Evolutionary conservation across 1,140 invertebrate genomes (phyloP).

Genomic region (Babylonia areolata): DNA sequence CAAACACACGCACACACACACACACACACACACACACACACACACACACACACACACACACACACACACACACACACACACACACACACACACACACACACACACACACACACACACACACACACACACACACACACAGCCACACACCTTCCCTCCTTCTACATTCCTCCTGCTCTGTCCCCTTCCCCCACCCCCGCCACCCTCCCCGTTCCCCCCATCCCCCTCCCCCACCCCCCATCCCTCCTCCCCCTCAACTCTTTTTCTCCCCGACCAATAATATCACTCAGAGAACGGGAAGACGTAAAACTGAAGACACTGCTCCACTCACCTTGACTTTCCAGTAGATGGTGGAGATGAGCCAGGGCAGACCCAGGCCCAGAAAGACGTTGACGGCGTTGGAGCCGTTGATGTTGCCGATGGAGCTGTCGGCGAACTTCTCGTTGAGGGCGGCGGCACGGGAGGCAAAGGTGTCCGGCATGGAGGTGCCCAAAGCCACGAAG

Average conservation of each 20-base stretch:
- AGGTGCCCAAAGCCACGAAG: constrained; percentile 84
- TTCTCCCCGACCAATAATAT: no score
- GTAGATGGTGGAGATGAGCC: constrained; percentile 81
- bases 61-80: no score
- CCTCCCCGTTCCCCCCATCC: neutral
- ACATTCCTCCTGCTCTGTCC: no score
- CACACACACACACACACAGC: no score
- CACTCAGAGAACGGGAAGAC: no score
- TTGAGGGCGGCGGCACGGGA: constrained; percentile 74
- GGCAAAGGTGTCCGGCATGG: constrained; percentile 83
- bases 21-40: no score
- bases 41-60: no score
- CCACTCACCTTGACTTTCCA: constrained; percentile 78
- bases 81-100: no score
- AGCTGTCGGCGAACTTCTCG: constrained; percentile 78
- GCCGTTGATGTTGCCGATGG: constrained; percentile 78
- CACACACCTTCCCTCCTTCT: no score
- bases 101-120: no score
- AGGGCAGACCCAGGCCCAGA: constrained; percentile 82
- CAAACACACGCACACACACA: no score
- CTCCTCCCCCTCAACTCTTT: neutral
- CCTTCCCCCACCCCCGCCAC: neutral
- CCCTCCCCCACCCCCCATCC: neutral
- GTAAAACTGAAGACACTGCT: neutral
- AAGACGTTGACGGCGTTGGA: constrained; percentile 82